A percentile compares a stretch with the other conserved stretches of the same genome.
Evolutionary conservation across 2,888 invertebrate species (phyloP).

Genomic region (Eumacrocentrus americanus): DNA sequence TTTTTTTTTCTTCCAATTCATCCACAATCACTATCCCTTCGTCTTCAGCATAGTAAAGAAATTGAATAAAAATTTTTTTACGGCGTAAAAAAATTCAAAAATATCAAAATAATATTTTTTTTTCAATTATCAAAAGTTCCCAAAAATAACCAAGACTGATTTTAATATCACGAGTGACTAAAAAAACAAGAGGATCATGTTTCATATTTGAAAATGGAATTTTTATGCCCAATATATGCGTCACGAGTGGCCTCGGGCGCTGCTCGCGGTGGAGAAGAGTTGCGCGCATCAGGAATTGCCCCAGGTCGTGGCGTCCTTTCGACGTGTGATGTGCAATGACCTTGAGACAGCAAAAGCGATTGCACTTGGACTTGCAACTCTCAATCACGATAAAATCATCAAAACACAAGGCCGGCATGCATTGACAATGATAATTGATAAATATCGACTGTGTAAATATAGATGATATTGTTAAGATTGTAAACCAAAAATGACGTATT

Average conservation of each 20-base stretch:
- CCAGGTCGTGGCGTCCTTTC: slow-evolving; percentile 34
- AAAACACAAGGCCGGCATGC: no score
- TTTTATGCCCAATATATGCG: background rate
- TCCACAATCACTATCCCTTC: no score
- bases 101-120: background rate
- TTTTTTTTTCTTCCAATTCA: background rate
- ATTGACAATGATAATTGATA: no score
- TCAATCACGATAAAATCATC: background rate
- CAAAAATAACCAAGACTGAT: background rate
- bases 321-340: background rate
- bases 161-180: background rate
- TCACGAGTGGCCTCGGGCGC: background rate
- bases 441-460: no score
- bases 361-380: slow-evolving; percentile 1
- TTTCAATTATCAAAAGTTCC: background rate
- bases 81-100: background rate
- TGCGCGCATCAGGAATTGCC: slow-evolving; percentile 30
- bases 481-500: background rate
- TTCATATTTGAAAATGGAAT: background rate
- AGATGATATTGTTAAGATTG: no score
- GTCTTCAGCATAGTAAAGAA: background rate
- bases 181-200: background rate
- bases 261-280: background rate
- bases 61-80: background rate
- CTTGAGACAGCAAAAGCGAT: slow-evolving; percentile 6